phyloP scores from a whole-genome alignment of 2,797 vertebrate species.

The Meda fulgida region DNA sequence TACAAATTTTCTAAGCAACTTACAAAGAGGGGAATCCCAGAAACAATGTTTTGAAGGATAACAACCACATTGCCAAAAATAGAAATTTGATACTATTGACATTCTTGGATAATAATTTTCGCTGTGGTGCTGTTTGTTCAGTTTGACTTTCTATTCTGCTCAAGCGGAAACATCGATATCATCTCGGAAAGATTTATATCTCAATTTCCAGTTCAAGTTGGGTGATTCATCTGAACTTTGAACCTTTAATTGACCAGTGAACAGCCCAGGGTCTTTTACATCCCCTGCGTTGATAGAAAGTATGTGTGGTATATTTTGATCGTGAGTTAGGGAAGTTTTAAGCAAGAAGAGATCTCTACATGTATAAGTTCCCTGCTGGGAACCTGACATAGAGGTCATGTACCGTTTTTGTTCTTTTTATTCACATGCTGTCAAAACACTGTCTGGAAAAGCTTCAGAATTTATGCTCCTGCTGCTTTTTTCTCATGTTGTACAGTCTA shows the following conservation, averaged over 20 bases:
- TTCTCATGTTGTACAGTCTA: constrained; percentile 32
- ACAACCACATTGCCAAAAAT: not conserved
- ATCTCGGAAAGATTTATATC: constrained; percentile 18
- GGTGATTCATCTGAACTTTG: constrained; percentile 27
- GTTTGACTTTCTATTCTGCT: constrained; percentile 2
- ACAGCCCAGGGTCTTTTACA: constrained; percentile 24
- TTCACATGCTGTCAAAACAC: constrained; percentile 26
- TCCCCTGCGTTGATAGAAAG: not conserved
- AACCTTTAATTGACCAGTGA: constrained; percentile 5
- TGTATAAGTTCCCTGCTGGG: constrained; percentile 18
- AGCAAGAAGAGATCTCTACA: not conserved
- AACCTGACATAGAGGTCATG: constrained; percentile 23
- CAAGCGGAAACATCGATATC: constrained; percentile 14
- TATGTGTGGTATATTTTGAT: constrained; percentile 7
- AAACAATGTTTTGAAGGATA: not conserved
- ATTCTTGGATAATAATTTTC: constrained; percentile 7
- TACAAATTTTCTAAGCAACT: not conserved
- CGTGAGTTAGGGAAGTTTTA: not conserved
- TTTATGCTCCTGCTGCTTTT: constrained; percentile 9
- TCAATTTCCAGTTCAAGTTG: not conserved
- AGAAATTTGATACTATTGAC: not conserved
- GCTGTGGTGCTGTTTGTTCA: not conserved
- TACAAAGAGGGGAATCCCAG: constrained; percentile 1
- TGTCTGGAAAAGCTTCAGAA: constrained; percentile 41
- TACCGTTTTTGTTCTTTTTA: constrained; percentile 16